phyloP scores from a whole-genome alignment of 2,113 vertebrate species.

The Malurus cyaneus region DNA sequence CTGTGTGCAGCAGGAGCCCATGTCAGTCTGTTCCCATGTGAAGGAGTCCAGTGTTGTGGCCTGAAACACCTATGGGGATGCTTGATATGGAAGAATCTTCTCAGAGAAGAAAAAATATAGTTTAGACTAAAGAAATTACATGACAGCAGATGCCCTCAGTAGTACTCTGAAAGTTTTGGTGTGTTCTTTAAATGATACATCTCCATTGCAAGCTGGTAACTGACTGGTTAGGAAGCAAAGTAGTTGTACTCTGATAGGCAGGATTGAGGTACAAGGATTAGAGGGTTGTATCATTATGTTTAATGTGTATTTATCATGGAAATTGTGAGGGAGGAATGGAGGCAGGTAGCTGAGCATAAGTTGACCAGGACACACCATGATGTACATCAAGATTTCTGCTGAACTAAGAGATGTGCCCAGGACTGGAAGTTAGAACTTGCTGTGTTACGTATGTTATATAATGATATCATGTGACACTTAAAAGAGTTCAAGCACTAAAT shows the following conservation, averaged over 20 bases:
- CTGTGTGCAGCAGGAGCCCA: accelerated
- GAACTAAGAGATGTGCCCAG: not conserved
- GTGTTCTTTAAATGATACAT: not conserved
- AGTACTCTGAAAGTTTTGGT: not conserved
- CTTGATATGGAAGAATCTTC: not conserved
- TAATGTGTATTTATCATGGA: not conserved
- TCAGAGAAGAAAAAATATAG: not conserved
- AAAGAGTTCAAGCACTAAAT: not conserved
- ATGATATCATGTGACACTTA: not conserved
- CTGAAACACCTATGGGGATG: no score
- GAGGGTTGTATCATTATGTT: not conserved
- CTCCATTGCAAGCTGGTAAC: no score
- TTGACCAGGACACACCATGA: not conserved
- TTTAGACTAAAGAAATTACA: not conserved
- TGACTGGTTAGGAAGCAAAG: not conserved
- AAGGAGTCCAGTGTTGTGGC: not conserved
- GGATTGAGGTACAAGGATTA: not conserved
- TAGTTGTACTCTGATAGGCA: not conserved
- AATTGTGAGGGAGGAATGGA: not conserved
- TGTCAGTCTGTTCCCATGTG: not conserved
- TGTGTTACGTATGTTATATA: not conserved
- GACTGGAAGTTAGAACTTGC: not conserved
- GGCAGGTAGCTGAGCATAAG: not conserved
- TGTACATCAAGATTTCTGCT: not conserved
- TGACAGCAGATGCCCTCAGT: not conserved